Evolutionary conservation across 2,797 vertebrate genomes (phyloP), one percentile per base, ranked within the genome.

Genomic region (Pteropus rufus): DNA sequence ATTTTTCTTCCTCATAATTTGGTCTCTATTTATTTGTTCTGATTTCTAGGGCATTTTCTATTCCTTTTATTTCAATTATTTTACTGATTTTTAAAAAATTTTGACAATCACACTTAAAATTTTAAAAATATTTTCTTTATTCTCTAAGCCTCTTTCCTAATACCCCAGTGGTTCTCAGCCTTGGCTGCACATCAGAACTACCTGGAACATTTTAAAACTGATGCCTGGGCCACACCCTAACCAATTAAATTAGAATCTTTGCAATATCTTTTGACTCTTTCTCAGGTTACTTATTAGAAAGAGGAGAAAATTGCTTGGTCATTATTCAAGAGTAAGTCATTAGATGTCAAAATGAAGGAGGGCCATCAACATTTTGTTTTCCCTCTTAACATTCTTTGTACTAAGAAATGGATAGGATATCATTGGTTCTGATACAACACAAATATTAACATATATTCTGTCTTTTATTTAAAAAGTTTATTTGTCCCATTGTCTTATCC

Each of bases 291-390:
- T 10, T 83, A 52, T 34, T 64, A 46, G 14, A 24, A 49, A 64
- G 64, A 83, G 29, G 46, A 52, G 19, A 52, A 60, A 83, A 88
- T 39, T 31, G 4, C 26, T 34, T 64, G 34, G 24, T 91, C 31
- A 64, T 81, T 91, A 64, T 88, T 93, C 41, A 64, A 82, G 62
- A 83, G 39, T 94, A 67, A 92, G 72, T 93, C 70, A 87, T 19
- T 83, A 24, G 24, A 24, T 87, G 41, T 87, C 15, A 62, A 10
- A 82, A 82, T 58, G 39, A 73, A 58, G 56, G 14, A 29, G 49
- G 39, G 3, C 12, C 34, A 6, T 49, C 24, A 29, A n/a, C 56
- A 81, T 73, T 77, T 77, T 79, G 76, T 39, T 87, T 95, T 87
- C 36, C 69, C 52, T 90, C 60, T 72, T 52, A 54, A 41, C 3